Base-by-base conservation (phyloP, 2,888 invertebrate species). In the Leucania comma region DNA sequence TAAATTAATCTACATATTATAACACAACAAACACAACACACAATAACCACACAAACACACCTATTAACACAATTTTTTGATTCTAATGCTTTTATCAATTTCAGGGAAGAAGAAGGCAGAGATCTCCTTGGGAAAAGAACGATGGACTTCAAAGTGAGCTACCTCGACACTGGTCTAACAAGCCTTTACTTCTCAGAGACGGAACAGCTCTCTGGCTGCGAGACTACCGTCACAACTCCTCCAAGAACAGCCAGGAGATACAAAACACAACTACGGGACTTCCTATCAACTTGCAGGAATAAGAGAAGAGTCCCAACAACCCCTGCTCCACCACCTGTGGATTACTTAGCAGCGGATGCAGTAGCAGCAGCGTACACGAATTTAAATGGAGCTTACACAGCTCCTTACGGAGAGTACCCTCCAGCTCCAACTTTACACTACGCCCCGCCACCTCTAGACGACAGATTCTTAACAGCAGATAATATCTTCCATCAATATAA, bases 91-190 rank as follows among this genome's bases (percentile, higher is more conserved):
- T 67, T 38, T 4, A 1, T 58, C 14, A 63, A 68, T 93, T 96
- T 51, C 94, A 99, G 99, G 97, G 99, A 99, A 92, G 99, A 99
- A 94, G 99, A 99, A 96, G 99, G 99, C 17, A 97, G 99, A 81
- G 99, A 99, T 94, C 96, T 99, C 75, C 96, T 99, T 61, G 99
- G 99, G 48, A 99, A 99, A 94, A 97, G 99, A 81, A 99, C 99
- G 9, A 99, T 99, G 98, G 99, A 99, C 94, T 99, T 99, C 94
- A 99, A 99, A 97, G 99, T 99, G 68, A 99, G 99, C 91, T 99
- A 99, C 94, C 97, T 99, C 88, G 99, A 99, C 91, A 99, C 99
- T 0, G 99, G 99, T 22, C 96, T 99, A 80, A 98, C 98, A 22
- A 99, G 98, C 89, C 97, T 98, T 68, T 99, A 99, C 94, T 98